Percentiles rank a stretch among this genome's conserved stretches.
phyloP scores from a whole-genome alignment of 1,140 invertebrate species.

The Zophobas morio region DNA sequence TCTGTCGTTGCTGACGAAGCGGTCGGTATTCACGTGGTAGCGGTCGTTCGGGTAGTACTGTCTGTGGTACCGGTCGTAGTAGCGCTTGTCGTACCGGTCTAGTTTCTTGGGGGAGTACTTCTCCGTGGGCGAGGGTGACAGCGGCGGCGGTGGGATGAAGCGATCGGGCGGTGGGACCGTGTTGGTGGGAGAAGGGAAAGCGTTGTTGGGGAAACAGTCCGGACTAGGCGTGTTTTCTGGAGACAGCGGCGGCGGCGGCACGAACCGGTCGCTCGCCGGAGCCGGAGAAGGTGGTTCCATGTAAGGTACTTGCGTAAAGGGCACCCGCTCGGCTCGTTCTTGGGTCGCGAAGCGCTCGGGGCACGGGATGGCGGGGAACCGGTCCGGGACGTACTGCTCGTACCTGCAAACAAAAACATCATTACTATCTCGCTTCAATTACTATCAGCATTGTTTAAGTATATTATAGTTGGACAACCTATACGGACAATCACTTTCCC shows the following conservation, averaged over 20 bases:
- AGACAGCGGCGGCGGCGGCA: constrained; percentile 65
- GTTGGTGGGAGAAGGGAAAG: constrained; percentile 64
- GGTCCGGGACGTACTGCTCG: constrained; percentile 56
- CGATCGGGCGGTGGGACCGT: constrained; percentile 60
- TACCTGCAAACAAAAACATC: neutral
- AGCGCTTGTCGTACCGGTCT: constrained; percentile 59
- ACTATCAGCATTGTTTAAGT: too few relatives aligned
- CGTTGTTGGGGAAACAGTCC: constrained; percentile 64
- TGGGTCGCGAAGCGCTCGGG: constrained; percentile 62
- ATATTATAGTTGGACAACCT: too few relatives aligned
- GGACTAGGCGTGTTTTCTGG: constrained; percentile 63
- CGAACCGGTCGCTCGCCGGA: constrained; percentile 65
- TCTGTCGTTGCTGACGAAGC: constrained; percentile 61
- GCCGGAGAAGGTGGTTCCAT: constrained; percentile 67
- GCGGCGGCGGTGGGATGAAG: constrained; percentile 65
- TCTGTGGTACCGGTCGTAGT: constrained; percentile 54
- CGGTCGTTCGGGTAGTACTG: constrained; percentile 56
- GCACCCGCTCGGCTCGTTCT: constrained; percentile 52
- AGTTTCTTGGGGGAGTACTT: constrained; percentile 59
- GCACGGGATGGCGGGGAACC: constrained; percentile 62
- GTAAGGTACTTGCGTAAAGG: constrained; percentile 61
- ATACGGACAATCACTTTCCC: too few relatives aligned
- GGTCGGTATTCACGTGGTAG: constrained; percentile 55
- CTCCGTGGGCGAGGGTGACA: constrained; percentile 65
- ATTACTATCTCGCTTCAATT: too few relatives aligned